phyloP scores from a whole-genome alignment of 2,113 vertebrate species.

The Uropsilus gracilis region DNA sequence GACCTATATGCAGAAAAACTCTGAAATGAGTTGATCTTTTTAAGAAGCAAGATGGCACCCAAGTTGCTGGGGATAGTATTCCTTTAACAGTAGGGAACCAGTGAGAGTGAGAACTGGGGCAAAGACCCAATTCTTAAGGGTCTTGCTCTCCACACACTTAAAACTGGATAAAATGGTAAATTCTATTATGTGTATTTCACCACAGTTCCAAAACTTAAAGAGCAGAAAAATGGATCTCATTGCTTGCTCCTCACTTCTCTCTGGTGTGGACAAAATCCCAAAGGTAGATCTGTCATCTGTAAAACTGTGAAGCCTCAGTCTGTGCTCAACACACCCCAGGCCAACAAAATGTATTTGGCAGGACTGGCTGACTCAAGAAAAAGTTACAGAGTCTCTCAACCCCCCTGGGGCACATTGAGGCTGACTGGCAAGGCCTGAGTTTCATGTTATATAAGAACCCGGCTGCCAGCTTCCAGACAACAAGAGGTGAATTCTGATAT shows the following conservation, averaged over 20 bases:
- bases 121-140: not conserved
- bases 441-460: constrained; percentile 3
- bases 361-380: not conserved
- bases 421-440: not conserved
- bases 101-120: not conserved
- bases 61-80: not conserved
- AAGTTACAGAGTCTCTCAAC: not conserved
- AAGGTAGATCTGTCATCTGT: not conserved
- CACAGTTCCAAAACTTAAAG: not conserved
- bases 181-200: not conserved
- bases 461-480: not conserved
- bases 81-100: fast-evolving
- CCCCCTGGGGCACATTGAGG: not conserved
- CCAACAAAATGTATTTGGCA: not conserved
- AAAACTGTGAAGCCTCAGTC: not conserved
- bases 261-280: not conserved
- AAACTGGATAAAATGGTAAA: not conserved
- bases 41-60: not conserved
- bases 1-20: not conserved
- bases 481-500: not conserved
- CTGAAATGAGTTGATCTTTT: not conserved
- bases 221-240: not conserved
- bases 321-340: not conserved
- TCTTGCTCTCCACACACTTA: not conserved
- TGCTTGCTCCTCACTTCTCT: not conserved